A percentile compares a stretch with the other conserved stretches of the same genome.
Evolutionary conservation across 2,113 vertebrate species (phyloP).

Genomic region (Oreotrochilus melanogaster): DNA sequence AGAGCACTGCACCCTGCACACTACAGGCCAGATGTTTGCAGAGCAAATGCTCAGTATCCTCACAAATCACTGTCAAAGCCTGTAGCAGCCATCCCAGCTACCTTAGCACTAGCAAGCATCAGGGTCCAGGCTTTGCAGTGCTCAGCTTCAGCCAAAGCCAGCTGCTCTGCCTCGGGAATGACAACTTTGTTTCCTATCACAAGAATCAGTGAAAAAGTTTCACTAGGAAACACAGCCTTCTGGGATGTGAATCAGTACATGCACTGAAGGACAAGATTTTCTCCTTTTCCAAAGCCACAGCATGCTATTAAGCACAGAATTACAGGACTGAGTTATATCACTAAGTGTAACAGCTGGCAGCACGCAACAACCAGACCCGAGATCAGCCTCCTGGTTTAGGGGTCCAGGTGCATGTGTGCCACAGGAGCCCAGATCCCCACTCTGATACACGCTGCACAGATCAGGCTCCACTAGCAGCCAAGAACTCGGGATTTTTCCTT

Average conservation of each 20-base stretch:
- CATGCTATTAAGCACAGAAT: background rate
- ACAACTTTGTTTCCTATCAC: background rate
- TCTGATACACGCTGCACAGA: background rate
- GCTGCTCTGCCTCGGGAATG: background rate
- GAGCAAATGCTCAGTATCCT: background rate
- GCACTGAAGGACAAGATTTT: background rate
- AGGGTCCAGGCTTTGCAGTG: background rate
- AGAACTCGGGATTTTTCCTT: background rate
- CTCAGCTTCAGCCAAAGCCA: background rate
- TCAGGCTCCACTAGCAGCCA: background rate
- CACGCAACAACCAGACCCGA: accelerated
- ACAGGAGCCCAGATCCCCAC: background rate
- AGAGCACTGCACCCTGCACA: background rate
- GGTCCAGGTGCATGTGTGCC: background rate
- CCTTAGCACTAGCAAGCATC: background rate
- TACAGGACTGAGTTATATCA: background rate
- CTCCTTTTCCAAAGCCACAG: background rate
- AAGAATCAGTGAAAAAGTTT: background rate
- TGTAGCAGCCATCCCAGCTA: background rate
- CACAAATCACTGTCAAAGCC: background rate
- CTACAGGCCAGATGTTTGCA: background rate
- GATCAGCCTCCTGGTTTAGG: background rate
- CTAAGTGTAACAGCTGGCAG: background rate
- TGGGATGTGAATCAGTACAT: background rate
- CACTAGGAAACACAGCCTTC: background rate